These are phyloP conservation scores for Criorhina ranunculi DNA, from an alignment of 2,888 invertebrate genomes.

Conservation along the genomic window DNA sequence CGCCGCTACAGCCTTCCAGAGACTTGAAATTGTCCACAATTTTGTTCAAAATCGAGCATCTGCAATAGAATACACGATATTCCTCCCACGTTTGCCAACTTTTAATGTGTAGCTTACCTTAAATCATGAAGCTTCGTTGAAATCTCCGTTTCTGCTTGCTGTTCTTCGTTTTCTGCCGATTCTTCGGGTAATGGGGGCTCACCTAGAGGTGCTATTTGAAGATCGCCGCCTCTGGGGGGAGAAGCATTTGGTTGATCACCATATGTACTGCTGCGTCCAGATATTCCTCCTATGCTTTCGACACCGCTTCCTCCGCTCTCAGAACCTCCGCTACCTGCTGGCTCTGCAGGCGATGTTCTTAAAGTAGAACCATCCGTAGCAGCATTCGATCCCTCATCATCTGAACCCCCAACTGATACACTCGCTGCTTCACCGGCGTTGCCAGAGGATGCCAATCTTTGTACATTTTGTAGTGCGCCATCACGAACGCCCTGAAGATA, in stretches of 20 bases:
- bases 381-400: constrained; percentile 95
- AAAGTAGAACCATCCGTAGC: constrained; percentile 97
- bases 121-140: constrained; percentile 82
- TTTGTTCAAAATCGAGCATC: constrained; percentile 88
- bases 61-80: constrained; percentile 64
- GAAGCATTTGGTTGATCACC: constrained; percentile 87
- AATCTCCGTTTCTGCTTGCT: constrained; percentile 82
- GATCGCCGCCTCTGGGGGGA: constrained; percentile 80
- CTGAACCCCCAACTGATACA: constrained; percentile 93
- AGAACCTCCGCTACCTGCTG: constrained; percentile 90
- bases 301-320: constrained; percentile 97
- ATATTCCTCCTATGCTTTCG: constrained; percentile 96
- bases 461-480: constrained; percentile 85
- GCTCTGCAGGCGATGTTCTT: constrained; percentile 93
- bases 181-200: constrained; percentile 78
- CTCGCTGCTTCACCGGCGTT: constrained; percentile 77
- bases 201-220: constrained; percentile 76
- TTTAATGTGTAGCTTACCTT: constrained; percentile 78
- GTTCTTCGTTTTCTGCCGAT: constrained; percentile 80
- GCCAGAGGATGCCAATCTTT: constrained; percentile 77
- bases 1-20: constrained; percentile 91
- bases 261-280: constrained; percentile 96
- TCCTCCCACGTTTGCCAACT: background rate
- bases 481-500: constrained; percentile 83
- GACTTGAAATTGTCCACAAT: constrained; percentile 92